Evolutionary conservation across 2,113 vertebrate genomes (phyloP).

Genomic region (Pachyramphus minor): DNA sequence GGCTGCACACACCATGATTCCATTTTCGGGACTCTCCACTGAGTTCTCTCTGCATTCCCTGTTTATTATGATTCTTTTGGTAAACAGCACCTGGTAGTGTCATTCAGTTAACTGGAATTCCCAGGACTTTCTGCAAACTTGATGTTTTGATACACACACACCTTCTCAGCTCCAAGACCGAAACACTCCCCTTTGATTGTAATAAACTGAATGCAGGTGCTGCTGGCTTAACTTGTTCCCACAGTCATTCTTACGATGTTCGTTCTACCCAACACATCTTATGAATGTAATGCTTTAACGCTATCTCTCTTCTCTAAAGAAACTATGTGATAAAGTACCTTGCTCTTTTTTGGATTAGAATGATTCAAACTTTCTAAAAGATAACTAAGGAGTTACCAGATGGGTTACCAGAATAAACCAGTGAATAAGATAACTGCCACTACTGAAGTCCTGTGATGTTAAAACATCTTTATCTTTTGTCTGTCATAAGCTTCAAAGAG

Average conservation of each 20-base stretch:
- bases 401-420: background rate
- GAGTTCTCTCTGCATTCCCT: no score
- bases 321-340: background rate
- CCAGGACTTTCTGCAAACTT: no score
- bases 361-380: background rate
- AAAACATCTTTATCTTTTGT: background rate
- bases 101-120: no score
- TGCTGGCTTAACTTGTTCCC: no score
- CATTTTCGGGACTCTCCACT: no score
- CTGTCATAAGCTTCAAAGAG: background rate
- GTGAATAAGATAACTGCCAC: background rate
- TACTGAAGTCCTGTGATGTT: background rate
- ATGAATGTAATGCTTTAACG: rapidly evolving
- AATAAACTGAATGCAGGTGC: no score
- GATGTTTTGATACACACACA: no score
- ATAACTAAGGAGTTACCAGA: background rate
- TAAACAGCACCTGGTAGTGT: no score
- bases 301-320: background rate
- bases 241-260: background rate
- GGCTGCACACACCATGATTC: no score
- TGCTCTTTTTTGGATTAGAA: background rate
- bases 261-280: background rate
- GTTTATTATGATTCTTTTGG: no score
- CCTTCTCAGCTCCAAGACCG: no score
- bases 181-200: no score